Evolutionary conservation across 2,797 vertebrate species (phyloP), one percentile per base, ranked within the genome.

Genomic region (Discoglossus pictus): DNA sequence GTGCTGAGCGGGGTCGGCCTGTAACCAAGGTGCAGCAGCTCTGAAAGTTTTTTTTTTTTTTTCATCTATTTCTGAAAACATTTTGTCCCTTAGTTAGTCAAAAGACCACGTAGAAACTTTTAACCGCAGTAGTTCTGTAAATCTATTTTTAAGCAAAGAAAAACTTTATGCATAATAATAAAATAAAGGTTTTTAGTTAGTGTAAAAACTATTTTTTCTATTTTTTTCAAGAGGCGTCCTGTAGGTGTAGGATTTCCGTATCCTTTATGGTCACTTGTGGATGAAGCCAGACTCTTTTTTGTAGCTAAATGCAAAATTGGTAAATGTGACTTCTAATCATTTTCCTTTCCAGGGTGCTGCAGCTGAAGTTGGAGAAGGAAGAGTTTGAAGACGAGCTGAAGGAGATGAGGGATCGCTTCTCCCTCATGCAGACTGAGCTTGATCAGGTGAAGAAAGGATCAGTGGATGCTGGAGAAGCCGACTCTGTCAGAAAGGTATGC

Each of bases 381-480:
- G 96, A 98, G 71, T 85, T 86, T 23, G 96, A 98, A 70, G 96
- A 98, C 38, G 94, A 96, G 63, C 73, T 96, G 39, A 90, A 87
- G 61, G 95, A 96, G 73, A 81, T 93, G 20, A 80, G 84, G 18
- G 92, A 92, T 1, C 89, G 76, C 68, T 68, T 91, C 17, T 73
- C 58, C 2, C 61, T 75, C 0, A 70, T 92, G 72, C 93, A 93
- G 63, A 85, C 84, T 38, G 90, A 95, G 46, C 74, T 83, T 0
- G 82, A 80, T 1, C 85, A 80, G 35, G 74, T 76, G 0, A 81
- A 78, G 68, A 78, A 61, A 17, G 54, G 54, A 1, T 7, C 75
- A 0, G 84, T 73, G 1, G 89, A 92, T 1, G 54, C 80, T 1
- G 73, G 61, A 2, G 88, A 90, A 62, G 73, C 83, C 4, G 84